phyloP scores from a whole-genome alignment of 1,140 invertebrate genomes.

The Eubasilissa regina region DNA sequence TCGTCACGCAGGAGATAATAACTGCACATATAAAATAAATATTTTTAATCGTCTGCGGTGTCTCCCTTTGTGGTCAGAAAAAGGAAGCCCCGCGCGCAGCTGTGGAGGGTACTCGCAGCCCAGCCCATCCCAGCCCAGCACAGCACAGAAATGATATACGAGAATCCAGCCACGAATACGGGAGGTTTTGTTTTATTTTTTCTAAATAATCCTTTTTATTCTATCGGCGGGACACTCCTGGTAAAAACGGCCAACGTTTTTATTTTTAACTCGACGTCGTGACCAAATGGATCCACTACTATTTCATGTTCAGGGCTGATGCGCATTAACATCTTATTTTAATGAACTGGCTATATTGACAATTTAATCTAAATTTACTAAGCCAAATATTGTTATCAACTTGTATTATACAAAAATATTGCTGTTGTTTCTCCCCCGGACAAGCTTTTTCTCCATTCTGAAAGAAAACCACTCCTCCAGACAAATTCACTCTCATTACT shows the following conservation, averaged over 20 bases:
- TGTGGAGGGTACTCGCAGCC: too few species aligned
- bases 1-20: too few species aligned
- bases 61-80: not conserved
- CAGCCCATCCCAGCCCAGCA: too few species aligned
- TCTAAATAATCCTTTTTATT: conserved; percentile 16
- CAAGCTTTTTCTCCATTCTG: too few species aligned
- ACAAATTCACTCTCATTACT: too few species aligned
- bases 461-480: too few species aligned
- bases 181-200: conserved; percentile 24
- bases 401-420: too few species aligned
- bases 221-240: conserved; percentile 33
- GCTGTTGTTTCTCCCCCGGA: too few species aligned
- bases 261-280: conserved; percentile 23
- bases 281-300: conserved; percentile 18
- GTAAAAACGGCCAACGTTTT: conserved; percentile 1
- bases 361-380: too few species aligned
- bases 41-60: not conserved
- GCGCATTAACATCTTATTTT: too few species aligned
- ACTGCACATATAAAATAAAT: too few species aligned
- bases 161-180: not conserved
- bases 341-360: not conserved
- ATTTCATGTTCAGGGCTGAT: conserved; percentile 10
- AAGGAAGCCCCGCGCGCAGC: not conserved
- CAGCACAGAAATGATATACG: conserved; percentile 22
- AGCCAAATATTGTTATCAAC: too few species aligned